Base-by-base conservation (phyloP, 2,113 vertebrate species). In the Ploceus nigricollis region DNA sequence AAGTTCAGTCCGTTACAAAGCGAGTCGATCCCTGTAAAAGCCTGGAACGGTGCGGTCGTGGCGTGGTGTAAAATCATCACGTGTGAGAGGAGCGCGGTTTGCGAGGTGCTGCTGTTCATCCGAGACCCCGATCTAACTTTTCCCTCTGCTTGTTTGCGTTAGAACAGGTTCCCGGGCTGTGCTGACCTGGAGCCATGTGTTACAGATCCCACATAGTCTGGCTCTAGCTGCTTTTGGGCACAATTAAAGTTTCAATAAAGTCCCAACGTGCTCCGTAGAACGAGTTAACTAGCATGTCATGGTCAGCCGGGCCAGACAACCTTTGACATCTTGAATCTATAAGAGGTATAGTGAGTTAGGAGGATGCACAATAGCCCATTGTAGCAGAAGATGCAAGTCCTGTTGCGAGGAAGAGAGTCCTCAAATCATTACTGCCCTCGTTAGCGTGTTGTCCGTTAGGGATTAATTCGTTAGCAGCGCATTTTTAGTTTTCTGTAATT, bases 251-350 rank as follows among this genome's bases (percentile, higher is more conserved):
- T 97, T 96, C 91, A 96, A 96, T 97, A 89, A 96, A 97, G 97
- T 97, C 93, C 93, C 96, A 87, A 91, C 50, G 73, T 95, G 90
- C 97, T 96, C 93, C 89, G 92, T 89, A 96, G 96, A 96, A 97
- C 77, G 97, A 98, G 98, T 98, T 99, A 98, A 98, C 98, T 98
- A 97, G 97, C 98, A 98, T 98, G 98, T 98, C 97, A 96, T 98
- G 99, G 98, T 99, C 99, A 98, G 97, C 94, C 97, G 97, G 98
- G 98, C 98, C 98, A 98, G 98, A 97, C 98, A 98, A 99, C 99
- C 99, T 99, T 98, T 99, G 99, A 99, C 99, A 98, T 98, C 97
- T 97, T 96, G 96, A 97, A 97, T 98, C 97, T 98, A 78, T 97
- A 97, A 96, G 97, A 97, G 97, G 96, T 98, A 97, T 96, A 96